Percentiles rank a stretch among this genome's conserved stretches.
These are phyloP conservation scores for Grammomys surdaster DNA, from an alignment of 2,113 vertebrate genomes.

Conservation along the genomic window DNA sequence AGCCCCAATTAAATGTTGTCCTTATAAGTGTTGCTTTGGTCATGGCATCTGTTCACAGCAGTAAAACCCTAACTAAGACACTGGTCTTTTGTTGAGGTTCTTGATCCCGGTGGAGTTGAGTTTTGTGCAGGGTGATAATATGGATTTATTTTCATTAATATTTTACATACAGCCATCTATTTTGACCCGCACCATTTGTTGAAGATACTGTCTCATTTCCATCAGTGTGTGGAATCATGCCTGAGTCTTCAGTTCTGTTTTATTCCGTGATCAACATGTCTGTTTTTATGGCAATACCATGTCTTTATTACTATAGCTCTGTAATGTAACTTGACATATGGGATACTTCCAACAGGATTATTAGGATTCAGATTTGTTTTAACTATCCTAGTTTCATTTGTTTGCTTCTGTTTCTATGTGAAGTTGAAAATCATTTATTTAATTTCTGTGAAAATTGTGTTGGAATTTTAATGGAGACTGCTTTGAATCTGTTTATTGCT, in stretches of 20 bases:
- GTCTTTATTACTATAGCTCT: not conserved
- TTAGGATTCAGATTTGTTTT: not conserved
- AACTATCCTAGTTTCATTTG: not conserved
- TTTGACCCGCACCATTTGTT: not conserved
- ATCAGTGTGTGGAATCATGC: not conserved
- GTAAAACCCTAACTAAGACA: not conserved
- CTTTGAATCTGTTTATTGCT: not conserved
- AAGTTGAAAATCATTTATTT: not conserved
- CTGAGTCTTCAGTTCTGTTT: not conserved
- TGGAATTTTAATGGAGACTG: not conserved
- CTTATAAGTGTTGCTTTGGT: too few species aligned
- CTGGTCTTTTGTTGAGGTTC: not conserved
- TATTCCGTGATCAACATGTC: not conserved
- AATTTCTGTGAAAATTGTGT: not conserved
- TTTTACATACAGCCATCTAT: not conserved
- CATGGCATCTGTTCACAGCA: too few species aligned
- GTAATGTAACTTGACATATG: not conserved
- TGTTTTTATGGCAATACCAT: not conserved
- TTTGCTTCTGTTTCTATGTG: not conserved
- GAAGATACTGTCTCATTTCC: not conserved
- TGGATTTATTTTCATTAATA: not conserved
- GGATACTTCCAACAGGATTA: not conserved
- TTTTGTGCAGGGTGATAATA: not conserved
- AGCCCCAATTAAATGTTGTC: too few species aligned
- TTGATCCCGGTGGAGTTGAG: not conserved